Percentiles rank a stretch among this genome's conserved stretches.
These are phyloP conservation scores for Eudasyphora cyanicolor DNA, from an alignment of 2,888 invertebrate genomes.

Conservation along the genomic window DNA sequence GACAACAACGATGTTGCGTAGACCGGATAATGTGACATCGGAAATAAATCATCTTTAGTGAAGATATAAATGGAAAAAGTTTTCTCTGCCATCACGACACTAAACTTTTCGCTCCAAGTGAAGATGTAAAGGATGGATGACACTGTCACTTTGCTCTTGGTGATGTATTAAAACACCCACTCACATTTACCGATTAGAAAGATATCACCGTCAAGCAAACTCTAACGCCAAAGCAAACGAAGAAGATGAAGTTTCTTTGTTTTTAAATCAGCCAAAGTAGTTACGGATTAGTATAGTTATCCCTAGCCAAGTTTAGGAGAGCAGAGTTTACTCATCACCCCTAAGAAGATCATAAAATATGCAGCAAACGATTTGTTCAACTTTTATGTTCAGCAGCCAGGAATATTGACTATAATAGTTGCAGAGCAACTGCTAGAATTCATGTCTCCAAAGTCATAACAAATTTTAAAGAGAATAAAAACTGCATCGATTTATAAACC, in stretches of 20 bases:
- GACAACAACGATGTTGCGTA: neutral
- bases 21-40: neutral
- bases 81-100: neutral
- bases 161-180: neutral
- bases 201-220: neutral
- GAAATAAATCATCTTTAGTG: slow-evolving; percentile 29
- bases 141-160: neutral
- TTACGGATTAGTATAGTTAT: neutral
- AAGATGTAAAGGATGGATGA: slow-evolving; percentile 10
- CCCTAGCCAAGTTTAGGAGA: neutral
- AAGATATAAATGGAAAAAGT: slow-evolving; percentile 31
- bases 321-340: neutral
- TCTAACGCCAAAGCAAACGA: neutral
- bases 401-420: no score
- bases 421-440: no score
- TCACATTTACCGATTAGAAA: no score
- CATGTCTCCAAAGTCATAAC: no score
- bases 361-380: no score
- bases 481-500: no score
- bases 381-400: no score
- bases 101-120: neutral
- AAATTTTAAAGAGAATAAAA: no score
- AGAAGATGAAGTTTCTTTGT: neutral
- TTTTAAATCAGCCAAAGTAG: neutral
- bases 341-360: neutral